These are phyloP conservation scores for Bombyx mandarina DNA, from an alignment of 1,140 invertebrate genomes.

Conservation along the genomic window DNA sequence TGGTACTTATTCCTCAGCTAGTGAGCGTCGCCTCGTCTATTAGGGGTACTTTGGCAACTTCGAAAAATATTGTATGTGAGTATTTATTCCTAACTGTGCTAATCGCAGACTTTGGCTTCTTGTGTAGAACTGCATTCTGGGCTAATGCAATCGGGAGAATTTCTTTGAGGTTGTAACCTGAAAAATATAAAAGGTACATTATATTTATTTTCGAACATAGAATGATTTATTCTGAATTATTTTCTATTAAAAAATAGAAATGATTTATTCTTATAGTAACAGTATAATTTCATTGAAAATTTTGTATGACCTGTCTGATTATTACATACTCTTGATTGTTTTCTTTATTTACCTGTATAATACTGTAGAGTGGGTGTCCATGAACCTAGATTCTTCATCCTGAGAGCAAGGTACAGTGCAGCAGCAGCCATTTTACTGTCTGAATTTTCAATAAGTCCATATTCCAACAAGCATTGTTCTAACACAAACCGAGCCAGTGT, in stretches of 20 bases:
- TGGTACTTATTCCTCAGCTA: conserved; percentile 30
- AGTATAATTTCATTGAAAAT: too few relatives aligned
- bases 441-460: conserved; percentile 80
- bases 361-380: conserved; percentile 88
- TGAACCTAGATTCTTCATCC: conserved; percentile 83
- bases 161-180: conserved; percentile 82
- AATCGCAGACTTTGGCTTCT: conserved; percentile 80
- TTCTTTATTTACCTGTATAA: conserved; percentile 79
- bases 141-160: conserved; percentile 79
- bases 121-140: conserved; percentile 84
- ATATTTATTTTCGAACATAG: too few relatives aligned
- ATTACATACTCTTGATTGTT: too few relatives aligned
- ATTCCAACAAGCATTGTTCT: conserved; percentile 94
- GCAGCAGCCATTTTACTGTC: conserved; percentile 94
- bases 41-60: conserved; percentile 82
- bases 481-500: conserved; percentile 95
- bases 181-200: conserved; percentile 9
- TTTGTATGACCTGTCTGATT: too few relatives aligned
- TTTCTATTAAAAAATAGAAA: too few relatives aligned
- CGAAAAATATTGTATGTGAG: conserved; percentile 93
- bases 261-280: too few relatives aligned
- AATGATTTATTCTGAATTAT: too few relatives aligned
- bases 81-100: conserved; percentile 94
- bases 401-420: conserved; percentile 86
- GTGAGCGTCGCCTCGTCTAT: conserved; percentile 55